Evolutionary conservation across 2,113 vertebrate genomes (phyloP).

Genomic region (Mustelus asterias): DNA sequence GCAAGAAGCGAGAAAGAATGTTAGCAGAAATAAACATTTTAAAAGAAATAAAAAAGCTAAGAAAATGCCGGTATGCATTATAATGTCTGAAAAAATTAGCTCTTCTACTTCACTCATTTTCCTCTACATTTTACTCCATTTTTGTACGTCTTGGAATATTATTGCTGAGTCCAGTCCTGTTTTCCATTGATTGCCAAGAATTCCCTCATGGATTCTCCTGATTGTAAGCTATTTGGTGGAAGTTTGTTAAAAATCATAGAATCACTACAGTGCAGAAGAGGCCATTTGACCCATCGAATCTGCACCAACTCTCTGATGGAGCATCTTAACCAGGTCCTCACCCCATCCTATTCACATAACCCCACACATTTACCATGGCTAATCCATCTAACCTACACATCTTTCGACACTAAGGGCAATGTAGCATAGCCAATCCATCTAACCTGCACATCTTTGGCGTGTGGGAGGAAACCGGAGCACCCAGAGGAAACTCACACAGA

Average conservation of each 20-base stretch:
- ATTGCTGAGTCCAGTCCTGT: neutral
- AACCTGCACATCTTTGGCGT: no score
- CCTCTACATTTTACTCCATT: neutral
- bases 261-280: no score
- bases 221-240: neutral
- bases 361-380: no score
- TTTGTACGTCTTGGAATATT: neutral
- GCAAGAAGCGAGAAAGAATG: neutral
- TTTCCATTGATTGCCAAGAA: neutral
- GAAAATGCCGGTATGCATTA: neutral
- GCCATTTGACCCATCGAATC: no score
- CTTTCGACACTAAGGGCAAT: no score
- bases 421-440: no score
- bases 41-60: neutral
- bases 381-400: no score
- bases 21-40: neutral
- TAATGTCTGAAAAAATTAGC: neutral
- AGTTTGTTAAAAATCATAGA: neutral
- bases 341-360: no score
- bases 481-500: no score
- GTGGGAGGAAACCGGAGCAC: no score
- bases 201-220: neutral
- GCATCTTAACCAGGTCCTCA: no score
- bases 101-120: neutral
- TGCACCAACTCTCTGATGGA: no score